Evolutionary conservation across 2,888 invertebrate genomes (phyloP).

Genomic region (Cloeon dipterum): DNA sequence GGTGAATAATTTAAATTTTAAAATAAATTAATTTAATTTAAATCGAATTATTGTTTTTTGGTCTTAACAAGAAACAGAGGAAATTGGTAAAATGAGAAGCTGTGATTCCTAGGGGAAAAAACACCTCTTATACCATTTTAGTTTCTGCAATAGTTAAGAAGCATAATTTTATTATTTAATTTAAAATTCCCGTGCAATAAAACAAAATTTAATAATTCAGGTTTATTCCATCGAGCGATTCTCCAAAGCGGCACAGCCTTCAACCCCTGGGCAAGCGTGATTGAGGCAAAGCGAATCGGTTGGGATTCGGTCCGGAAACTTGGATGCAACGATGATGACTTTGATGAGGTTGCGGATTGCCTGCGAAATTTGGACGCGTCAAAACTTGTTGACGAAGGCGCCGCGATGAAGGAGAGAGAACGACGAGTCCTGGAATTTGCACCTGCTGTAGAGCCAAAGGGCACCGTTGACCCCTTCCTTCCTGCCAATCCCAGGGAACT

Average conservation of each 20-base stretch:
- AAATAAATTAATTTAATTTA: too few species aligned
- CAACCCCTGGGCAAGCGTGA: background rate
- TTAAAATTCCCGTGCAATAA: too few species aligned
- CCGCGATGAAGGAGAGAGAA: background rate
- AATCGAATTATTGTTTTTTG: too few species aligned
- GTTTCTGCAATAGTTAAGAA: too few species aligned
- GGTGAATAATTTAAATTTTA: too few species aligned
- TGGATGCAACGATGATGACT: background rate
- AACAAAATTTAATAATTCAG: too few species aligned
- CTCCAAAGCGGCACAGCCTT: background rate
- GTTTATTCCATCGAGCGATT: background rate
- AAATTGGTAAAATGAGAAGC: too few species aligned
- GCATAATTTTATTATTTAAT: too few species aligned
- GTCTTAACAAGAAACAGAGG: too few species aligned
- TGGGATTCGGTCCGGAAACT: background rate
- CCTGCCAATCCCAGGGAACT: constrained; percentile 8
- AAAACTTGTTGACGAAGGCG: background rate
- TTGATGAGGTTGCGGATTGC: background rate
- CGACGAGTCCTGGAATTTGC: background rate
- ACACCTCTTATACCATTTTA: too few species aligned
- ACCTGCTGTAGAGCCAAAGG: background rate
- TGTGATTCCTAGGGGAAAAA: too few species aligned
- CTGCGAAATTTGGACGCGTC: background rate
- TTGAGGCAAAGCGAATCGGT: background rate
- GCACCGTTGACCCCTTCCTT: constrained; percentile 6